Percentiles rank a stretch among this genome's conserved stretches.
phyloP scores from a whole-genome alignment of 2,888 invertebrate genomes.

The Lasioglossum oenotherae region DNA sequence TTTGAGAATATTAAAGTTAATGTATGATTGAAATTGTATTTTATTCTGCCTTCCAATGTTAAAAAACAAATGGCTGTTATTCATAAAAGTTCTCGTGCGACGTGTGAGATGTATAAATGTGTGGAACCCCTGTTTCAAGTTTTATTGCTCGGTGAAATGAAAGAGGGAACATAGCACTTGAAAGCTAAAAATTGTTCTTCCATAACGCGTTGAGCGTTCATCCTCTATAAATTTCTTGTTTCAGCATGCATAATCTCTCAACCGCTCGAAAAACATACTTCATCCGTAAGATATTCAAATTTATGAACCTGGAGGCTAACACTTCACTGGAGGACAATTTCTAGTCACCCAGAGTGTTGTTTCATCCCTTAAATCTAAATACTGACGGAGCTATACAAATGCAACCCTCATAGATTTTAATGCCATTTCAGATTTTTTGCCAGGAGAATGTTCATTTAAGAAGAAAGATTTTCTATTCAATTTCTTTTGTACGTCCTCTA shows the following conservation, averaged over 20 bases:
- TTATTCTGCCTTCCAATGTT: background rate
- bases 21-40: background rate
- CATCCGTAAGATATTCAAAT: slow-evolving; percentile 4
- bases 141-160: background rate
- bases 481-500: background rate
- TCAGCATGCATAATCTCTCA: background rate
- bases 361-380: background rate
- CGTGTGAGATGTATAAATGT: background rate
- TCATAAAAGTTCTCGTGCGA: background rate
- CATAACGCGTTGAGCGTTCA: background rate
- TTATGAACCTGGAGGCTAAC: background rate
- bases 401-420: background rate
- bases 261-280: background rate
- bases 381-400: background rate
- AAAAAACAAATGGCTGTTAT: background rate
- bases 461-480: background rate
- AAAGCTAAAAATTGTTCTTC: background rate
- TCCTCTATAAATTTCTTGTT: slow-evolving; percentile 15
- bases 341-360: background rate
- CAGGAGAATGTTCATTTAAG: background rate
- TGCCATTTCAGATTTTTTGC: background rate
- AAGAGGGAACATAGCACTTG: background rate
- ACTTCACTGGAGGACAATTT: slow-evolving; percentile 2
- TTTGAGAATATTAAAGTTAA: background rate
- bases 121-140: background rate